These are phyloP conservation scores for Phoxinus dragarum DNA, from an alignment of 2,797 vertebrate species.

Conservation along the genomic window DNA sequence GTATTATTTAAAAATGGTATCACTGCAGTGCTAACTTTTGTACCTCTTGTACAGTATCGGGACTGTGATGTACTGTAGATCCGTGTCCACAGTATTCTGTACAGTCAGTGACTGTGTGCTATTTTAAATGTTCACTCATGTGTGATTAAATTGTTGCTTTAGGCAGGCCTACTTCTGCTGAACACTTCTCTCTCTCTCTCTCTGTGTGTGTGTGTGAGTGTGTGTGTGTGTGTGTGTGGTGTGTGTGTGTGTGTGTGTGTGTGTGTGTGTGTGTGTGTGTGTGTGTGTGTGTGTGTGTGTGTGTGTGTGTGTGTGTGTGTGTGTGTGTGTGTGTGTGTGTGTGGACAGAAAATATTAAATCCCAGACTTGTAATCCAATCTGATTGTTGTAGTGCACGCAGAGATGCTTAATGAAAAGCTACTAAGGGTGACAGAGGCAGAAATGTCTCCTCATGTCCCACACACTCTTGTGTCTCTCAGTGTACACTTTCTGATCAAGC, in stretches of 20 bases:
- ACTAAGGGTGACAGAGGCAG: neutral
- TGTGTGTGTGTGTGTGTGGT: slow-evolving; percentile 5
- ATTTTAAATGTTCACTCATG: slow-evolving; percentile 46
- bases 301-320: neutral
- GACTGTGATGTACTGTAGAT: neutral
- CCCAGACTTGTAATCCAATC: neutral
- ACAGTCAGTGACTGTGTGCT: slow-evolving; percentile 31
- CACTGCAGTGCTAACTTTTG: neutral
- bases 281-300: neutral
- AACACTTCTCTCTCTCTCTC: no score
- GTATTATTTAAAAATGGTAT: neutral
- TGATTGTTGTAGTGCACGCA: neutral
- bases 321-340: neutral
- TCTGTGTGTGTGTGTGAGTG: no score
- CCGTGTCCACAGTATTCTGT: neutral
- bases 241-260: neutral
- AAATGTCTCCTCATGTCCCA: neutral
- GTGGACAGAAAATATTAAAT: neutral
- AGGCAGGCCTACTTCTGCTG: slow-evolving; percentile 35
- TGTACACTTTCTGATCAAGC: neutral
- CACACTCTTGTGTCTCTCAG: neutral
- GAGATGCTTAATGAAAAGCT: neutral
- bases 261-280: no score
- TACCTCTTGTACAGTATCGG: neutral
- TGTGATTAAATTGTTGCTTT: slow-evolving; percentile 43